A percentile compares a stretch with the other conserved stretches of the same genome.
Conservation (phyloP, 1,140 invertebrate species). For the Calliphora vicina region DNA sequence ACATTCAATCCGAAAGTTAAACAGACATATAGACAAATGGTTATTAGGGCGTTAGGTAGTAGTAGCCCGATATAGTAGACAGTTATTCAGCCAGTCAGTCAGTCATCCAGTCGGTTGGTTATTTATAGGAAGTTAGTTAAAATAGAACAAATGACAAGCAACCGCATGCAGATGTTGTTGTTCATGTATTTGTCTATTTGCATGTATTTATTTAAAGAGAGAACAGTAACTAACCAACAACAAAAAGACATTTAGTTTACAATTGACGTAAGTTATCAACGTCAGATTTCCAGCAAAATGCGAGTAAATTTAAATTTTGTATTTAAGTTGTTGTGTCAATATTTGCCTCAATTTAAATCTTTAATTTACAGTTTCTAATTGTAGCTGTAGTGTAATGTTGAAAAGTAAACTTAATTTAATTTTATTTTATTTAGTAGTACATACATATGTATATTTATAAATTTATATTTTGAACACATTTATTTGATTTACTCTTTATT, state of each 20-base stretch:
- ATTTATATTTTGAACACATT: no score
- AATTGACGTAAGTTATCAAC: background rate
- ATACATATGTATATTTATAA: no score
- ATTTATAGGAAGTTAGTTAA: no score
- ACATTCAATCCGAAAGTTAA: background rate
- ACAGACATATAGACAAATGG: background rate
- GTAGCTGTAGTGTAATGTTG: no score
- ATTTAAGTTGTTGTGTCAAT: background rate
- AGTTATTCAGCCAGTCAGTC: background rate
- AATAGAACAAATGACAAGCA: no score
- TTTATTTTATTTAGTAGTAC: no score
- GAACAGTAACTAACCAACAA: background rate
- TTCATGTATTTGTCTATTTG: background rate
- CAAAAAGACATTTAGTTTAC: background rate
- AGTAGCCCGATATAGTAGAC: background rate
- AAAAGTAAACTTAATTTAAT: no score
- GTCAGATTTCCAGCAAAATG: background rate
- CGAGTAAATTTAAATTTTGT: background rate
- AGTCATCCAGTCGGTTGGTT: background rate
- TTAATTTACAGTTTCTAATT: no score
- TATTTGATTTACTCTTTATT: background rate
- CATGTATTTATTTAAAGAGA: background rate
- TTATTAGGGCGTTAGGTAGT: background rate
- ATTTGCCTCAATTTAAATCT: no score
- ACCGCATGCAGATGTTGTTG: background rate